Conservation (phyloP, 2,888 invertebrate genomes). For the Microctonus hyperodae region DNA sequence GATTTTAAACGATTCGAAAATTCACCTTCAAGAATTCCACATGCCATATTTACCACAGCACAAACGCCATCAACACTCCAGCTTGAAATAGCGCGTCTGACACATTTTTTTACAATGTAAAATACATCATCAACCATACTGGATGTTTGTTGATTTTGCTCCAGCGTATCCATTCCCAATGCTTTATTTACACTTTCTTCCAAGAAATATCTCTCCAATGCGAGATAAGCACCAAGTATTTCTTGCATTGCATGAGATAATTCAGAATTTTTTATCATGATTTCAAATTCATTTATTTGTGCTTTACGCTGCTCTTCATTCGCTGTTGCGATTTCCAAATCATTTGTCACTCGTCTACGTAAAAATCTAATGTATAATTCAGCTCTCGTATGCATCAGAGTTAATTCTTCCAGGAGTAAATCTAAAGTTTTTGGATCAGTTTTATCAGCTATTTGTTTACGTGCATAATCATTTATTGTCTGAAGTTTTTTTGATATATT, state of each 20-base stretch:
- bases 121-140: constrained; percentile 98
- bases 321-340: constrained; percentile 69
- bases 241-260: constrained; percentile 82
- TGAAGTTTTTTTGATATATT: constrained; percentile 71
- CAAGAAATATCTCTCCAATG: constrained; percentile 93
- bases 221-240: constrained; percentile 85
- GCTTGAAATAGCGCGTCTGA: constrained; percentile 89
- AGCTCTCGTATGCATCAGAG: constrained; percentile 88
- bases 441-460: constrained; percentile 65
- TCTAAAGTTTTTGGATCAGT: constrained; percentile 86
- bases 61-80: constrained; percentile 95
- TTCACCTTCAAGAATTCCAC: constrained; percentile 85
- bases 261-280: constrained; percentile 75
- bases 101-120: constrained; percentile 95
- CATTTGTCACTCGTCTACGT: constrained; percentile 73
- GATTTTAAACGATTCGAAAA: constrained; percentile 77
- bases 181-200: constrained; percentile 95
- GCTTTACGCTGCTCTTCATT: constrained; percentile 65
- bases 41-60: constrained; percentile 94
- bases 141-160: constrained; percentile 79
- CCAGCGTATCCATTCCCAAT: constrained; percentile 77
- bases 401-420: constrained; percentile 87
- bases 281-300: constrained; percentile 68
- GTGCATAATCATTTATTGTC: constrained; percentile 69
- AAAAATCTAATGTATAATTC: constrained; percentile 92